Base-by-base conservation (phyloP, 2,888 invertebrate species). In the Aricia artaxerxes region DNA sequence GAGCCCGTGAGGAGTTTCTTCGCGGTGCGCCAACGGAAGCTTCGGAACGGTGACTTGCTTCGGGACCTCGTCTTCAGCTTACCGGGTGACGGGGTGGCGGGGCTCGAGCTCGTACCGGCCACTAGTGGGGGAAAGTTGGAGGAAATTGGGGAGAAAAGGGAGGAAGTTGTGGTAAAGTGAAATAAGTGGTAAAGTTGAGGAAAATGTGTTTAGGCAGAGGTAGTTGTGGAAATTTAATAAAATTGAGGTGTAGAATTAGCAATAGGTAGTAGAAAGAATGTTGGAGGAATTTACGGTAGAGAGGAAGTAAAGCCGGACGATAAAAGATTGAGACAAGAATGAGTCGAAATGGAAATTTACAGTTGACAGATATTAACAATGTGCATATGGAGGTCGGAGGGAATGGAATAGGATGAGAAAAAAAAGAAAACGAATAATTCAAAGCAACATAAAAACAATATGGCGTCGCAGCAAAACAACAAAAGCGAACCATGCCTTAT, bases 21-120 rank as follows among this genome's bases (percentile, higher is more conserved):
- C 83, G 97, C 96, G 91, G 97, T 97, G 95, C 97, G 97, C 98
- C 98, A 98, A 84, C 98, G 96, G 96, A 98, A 98, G 95, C 97
- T 98, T 90, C 98, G 96, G 96, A 98, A 98, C 82, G 98, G 98
- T 87, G 98, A 98, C 95, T 98, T 98, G 95, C 98, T 98, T 88
- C 98, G 96, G 86, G 98, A 97, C 85, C 98, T 96, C 90, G 97
- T 96, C 96, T 97, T 97, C 95, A 96, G 95, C 94, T 96, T 95
- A 92, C 95, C 95, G 90, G 95, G 95, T 83, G 94, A 95, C 80
- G 91, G 95, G 85, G 92, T 93, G 44, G 90, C 90, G 49, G 93
- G 91, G 79, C 90, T 88, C 78, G 92, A 93, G 81, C 93, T 93
- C 85, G 94, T 86, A 31, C 92, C 93, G 80, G 92, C 88, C 81